Conservation (phyloP, 2,797 vertebrate genomes). For the Crocidura indochinensis region DNA sequence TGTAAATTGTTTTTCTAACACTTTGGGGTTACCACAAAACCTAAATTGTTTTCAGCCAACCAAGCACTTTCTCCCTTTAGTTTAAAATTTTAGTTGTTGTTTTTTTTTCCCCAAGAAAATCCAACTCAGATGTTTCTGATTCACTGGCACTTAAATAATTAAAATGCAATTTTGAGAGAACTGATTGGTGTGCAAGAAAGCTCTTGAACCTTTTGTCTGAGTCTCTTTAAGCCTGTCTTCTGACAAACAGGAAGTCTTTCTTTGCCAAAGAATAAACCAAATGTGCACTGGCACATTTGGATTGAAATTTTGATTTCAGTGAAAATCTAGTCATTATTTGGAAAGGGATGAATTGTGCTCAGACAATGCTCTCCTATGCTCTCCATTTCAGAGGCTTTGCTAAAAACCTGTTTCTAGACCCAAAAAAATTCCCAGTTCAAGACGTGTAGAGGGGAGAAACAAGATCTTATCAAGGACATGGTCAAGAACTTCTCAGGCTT, state of each 20-base stretch:
- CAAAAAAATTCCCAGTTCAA: not conserved
- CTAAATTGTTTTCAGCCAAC: conserved; percentile 79
- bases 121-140: conserved; percentile 83
- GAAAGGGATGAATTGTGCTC: not conserved
- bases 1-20: conserved; percentile 83
- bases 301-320: conserved; percentile 60
- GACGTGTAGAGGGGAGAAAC: not conserved
- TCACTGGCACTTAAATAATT: conserved; percentile 82
- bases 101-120: conserved; percentile 72
- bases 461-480: not conserved
- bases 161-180: conserved; percentile 76
- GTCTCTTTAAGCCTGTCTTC: conserved; percentile 69
- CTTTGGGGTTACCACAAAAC: conserved; percentile 79
- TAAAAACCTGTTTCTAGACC: not conserved
- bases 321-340: conserved; percentile 3
- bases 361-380: not conserved
- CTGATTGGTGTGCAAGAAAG: conserved; percentile 71
- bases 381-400: not conserved
- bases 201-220: conserved; percentile 60
- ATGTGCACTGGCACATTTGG: not conserved
- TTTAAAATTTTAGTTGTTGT: conserved; percentile 69
- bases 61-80: conserved; percentile 78
- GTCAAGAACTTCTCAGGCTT: not conserved
- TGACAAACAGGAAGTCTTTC: conserved; percentile 66
- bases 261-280: conserved; percentile 67